phyloP scores from a whole-genome alignment of 2,797 vertebrate genomes.

The Propithecus perrieri region DNA sequence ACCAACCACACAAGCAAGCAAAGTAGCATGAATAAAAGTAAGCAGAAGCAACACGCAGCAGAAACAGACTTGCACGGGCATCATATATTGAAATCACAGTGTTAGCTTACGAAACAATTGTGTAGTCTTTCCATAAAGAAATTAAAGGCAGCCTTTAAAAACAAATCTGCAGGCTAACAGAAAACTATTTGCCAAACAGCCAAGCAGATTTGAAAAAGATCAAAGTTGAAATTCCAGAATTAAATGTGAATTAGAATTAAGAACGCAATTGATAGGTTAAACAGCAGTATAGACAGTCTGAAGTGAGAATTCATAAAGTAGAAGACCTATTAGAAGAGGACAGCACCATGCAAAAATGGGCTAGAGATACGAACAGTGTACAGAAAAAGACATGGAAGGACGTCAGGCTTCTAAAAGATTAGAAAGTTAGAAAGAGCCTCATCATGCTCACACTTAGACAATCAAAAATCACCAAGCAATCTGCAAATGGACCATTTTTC shows the following conservation, averaged over 20 bases:
- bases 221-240: background rate
- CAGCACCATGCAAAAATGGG: background rate
- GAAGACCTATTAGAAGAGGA: background rate
- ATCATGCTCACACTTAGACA: background rate
- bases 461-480: background rate
- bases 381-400: background rate
- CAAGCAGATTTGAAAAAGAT: background rate
- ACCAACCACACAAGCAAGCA: background rate
- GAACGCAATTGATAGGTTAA: background rate
- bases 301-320: background rate
- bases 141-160: background rate
- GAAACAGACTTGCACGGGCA: background rate
- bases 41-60: background rate
- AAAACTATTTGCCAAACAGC: background rate
- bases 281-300: background rate
- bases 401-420: background rate
- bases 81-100: background rate
- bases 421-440: background rate
- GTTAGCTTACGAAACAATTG: background rate
- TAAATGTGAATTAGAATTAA: constrained; percentile 11
- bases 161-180: background rate
- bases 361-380: background rate
- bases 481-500: background rate
- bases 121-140: background rate
- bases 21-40: background rate